Conservation (phyloP, 2,113 vertebrate species). For the Cichladusa arquata region DNA sequence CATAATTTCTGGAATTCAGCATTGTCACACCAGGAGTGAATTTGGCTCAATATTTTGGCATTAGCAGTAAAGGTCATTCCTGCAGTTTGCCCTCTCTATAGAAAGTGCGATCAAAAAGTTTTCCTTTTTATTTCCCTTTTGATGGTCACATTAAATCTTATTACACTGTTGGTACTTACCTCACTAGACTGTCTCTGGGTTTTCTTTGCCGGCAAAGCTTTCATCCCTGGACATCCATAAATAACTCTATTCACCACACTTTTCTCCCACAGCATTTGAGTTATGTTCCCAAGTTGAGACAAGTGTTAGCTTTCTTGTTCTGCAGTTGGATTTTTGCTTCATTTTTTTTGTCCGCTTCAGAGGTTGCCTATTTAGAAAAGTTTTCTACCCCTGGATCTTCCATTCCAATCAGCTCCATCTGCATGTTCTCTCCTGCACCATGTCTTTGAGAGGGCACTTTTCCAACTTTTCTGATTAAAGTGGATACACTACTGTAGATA, state of each 20-base stretch:
- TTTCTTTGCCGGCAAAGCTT: slow-evolving; percentile 64
- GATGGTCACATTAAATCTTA: slow-evolving; percentile 64
- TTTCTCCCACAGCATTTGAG: neutral
- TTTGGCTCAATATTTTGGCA: slow-evolving; percentile 40
- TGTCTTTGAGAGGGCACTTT: neutral
- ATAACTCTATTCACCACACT: slow-evolving; percentile 32
- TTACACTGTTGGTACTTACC: slow-evolving; percentile 44
- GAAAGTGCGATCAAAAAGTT: slow-evolving; percentile 48
- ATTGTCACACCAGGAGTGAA: neutral
- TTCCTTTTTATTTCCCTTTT: slow-evolving; percentile 63
- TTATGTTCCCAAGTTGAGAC: slow-evolving; percentile 44
- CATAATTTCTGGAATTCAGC: neutral
- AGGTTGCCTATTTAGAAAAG: slow-evolving; percentile 3
- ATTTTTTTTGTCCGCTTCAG: slow-evolving; percentile 52
- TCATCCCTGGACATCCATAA: slow-evolving; percentile 52
- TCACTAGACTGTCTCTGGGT: slow-evolving; percentile 16
- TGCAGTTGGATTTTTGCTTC: slow-evolving; percentile 55
- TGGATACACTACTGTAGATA: neutral
- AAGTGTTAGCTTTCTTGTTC: slow-evolving; percentile 57
- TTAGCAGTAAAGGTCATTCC: slow-evolving; percentile 29
- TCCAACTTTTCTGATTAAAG: slow-evolving; percentile 23
- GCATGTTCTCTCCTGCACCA: neutral
- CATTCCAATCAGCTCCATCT: slow-evolving; percentile 33
- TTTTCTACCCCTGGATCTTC: neutral
- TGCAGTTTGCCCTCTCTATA: slow-evolving; percentile 17